A percentile compares a stretch with the other conserved stretches of the same genome.
Evolutionary conservation across 2,888 invertebrate genomes (phyloP).

Genomic region (Oasisia sp.): DNA sequence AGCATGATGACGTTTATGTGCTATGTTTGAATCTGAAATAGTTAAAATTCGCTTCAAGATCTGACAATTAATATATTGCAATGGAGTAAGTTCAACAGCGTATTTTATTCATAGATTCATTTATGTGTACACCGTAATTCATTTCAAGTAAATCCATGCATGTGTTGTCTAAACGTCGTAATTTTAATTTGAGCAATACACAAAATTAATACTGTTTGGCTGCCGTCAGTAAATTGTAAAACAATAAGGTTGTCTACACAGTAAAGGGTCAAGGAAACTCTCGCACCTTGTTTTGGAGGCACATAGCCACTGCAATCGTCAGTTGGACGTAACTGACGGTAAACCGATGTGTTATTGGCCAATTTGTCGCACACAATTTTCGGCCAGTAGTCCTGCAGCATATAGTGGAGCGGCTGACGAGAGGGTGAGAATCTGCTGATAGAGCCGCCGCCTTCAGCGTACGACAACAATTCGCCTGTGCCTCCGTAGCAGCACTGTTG

Average conservation of each 20-base stretch:
- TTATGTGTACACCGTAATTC: too few relatives aligned
- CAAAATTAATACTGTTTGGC: too few relatives aligned
- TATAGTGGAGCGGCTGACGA: background rate
- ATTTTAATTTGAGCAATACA: too few relatives aligned
- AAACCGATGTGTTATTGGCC: background rate
- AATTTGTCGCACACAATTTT: background rate
- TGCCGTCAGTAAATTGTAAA: too few relatives aligned
- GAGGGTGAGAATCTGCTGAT: background rate
- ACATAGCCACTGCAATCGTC: background rate
- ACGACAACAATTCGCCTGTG: background rate
- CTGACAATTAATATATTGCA: too few relatives aligned
- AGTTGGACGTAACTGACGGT: background rate
- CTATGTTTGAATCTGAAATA: too few relatives aligned
- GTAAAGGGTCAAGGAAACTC: background rate
- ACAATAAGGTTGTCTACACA: background rate
- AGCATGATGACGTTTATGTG: too few relatives aligned
- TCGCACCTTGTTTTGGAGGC: background rate
- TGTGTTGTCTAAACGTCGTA: too few relatives aligned
- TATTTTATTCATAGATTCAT: too few relatives aligned
- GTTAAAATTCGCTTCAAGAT: too few relatives aligned
- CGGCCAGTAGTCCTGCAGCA: background rate
- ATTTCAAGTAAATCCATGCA: too few relatives aligned
- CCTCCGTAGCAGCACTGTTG: background rate
- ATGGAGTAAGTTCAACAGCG: too few relatives aligned
- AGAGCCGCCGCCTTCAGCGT: background rate